phyloP scores from a whole-genome alignment of 2,888 invertebrate genomes.

The Chrysina gloriosa region DNA sequence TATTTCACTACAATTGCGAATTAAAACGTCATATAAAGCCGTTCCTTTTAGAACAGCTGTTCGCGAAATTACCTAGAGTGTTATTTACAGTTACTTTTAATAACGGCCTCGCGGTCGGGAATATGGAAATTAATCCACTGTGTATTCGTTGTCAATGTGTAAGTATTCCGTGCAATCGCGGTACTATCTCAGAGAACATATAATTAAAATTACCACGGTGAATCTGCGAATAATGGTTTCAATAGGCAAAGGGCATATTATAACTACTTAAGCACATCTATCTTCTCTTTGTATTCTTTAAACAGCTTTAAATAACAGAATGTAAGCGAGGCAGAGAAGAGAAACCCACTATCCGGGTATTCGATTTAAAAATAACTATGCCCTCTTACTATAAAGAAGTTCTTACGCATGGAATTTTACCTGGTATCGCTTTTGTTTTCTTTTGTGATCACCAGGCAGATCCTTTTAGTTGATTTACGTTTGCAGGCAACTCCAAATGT shows the following conservation, averaged over 20 bases:
- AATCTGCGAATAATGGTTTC: no score
- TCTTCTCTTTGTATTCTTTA: not conserved
- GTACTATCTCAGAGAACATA: not conserved
- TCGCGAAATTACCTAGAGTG: not conserved
- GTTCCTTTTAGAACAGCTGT: not conserved
- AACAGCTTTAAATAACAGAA: not conserved
- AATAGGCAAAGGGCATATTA: no score
- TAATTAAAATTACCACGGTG: no score
- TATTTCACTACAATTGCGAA: no score
- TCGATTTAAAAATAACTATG: conserved; percentile 6
- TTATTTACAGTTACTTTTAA: conserved; percentile 15
- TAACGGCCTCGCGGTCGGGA: not conserved
- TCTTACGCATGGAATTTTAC: conserved; percentile 13
- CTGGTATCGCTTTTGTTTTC: not conserved
- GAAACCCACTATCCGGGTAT: not conserved
- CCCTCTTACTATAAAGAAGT: no score
- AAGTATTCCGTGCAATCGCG: not conserved
- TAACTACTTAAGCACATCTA: no score
- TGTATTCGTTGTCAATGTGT: not conserved
- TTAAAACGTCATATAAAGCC: no score
- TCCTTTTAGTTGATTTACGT: not conserved
- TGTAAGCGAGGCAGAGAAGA: not conserved
- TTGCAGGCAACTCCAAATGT: not conserved
- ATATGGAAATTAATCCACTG: not conserved
- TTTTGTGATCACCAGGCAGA: not conserved